phyloP scores from a whole-genome alignment of 2,113 vertebrate genomes.

The Coregonus clupeaformis region DNA sequence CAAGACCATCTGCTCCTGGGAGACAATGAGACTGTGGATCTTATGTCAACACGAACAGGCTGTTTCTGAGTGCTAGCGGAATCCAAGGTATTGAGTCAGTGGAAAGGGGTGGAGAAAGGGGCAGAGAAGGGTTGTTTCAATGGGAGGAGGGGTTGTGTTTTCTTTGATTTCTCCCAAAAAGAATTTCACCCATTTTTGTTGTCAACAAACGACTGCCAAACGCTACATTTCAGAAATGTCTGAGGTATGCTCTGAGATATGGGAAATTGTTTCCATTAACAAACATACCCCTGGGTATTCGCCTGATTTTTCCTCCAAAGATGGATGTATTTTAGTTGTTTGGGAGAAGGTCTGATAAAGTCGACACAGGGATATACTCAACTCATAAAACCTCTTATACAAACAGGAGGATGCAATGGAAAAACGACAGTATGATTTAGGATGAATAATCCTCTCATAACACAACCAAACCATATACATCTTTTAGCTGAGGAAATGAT shows the following conservation, averaged over 20 bases:
- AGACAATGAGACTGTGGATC: conserved; percentile 65
- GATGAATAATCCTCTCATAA: not conserved
- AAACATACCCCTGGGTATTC: not conserved
- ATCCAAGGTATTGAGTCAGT: conserved; percentile 54
- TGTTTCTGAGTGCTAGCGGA: conserved; percentile 57
- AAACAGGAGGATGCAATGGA: not conserved
- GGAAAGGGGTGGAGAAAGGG: not conserved
- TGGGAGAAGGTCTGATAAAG: not conserved
- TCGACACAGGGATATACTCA: not conserved
- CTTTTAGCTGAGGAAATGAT: conserved; percentile 60
- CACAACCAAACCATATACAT: conserved; percentile 34
- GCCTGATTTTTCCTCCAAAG: not conserved
- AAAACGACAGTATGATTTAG: not conserved
- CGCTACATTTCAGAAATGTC: not conserved
- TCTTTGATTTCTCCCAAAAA: conserved; percentile 20
- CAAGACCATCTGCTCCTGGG: conserved; percentile 64
- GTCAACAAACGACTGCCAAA: conserved; percentile 6
- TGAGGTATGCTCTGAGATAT: not conserved
- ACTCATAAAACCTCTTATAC: not conserved
- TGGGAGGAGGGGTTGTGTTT: conserved; percentile 12
- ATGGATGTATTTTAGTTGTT: not conserved
- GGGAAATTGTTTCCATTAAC: conserved; percentile 12
- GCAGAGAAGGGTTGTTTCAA: conserved; percentile 1
- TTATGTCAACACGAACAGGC: conserved; percentile 65
- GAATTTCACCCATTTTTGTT: conserved; percentile 13